Evolutionary conservation across 2,113 vertebrate species (phyloP).

Genomic region (Pogona vitticeps): DNA sequence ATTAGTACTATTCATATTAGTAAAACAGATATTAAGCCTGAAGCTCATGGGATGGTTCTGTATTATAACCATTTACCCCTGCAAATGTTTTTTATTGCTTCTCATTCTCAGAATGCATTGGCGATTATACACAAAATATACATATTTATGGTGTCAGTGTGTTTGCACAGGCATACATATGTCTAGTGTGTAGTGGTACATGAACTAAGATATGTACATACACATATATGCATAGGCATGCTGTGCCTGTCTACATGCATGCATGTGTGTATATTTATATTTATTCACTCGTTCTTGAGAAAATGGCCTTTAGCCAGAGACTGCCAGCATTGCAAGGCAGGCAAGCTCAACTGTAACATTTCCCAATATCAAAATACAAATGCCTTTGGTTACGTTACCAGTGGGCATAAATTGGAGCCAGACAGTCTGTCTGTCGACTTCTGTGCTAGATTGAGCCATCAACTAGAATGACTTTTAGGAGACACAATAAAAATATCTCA

Average conservation of each 20-base stretch:
- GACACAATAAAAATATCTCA: slow-evolving; percentile 68
- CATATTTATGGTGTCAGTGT: too few relatives aligned
- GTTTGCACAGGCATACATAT: too few relatives aligned
- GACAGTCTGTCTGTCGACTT: slow-evolving; percentile 76
- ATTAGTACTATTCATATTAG: not conserved
- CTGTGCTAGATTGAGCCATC: slow-evolving; percentile 66
- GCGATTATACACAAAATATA: too few relatives aligned
- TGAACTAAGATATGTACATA: too few relatives aligned
- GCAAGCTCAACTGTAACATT: slow-evolving; percentile 54
- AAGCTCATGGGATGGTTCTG: slow-evolving; percentile 50
- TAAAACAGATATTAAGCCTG: slow-evolving; percentile 35
- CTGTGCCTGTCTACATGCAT: not conserved
- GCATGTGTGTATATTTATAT: not conserved
- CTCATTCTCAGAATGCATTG: not conserved
- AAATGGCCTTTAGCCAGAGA: slow-evolving; percentile 63
- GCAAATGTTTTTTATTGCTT: not conserved
- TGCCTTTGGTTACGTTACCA: slow-evolving; percentile 58
- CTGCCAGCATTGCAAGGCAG: slow-evolving; percentile 50
- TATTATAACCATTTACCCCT: not conserved
- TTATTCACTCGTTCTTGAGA: not conserved
- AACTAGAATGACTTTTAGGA: slow-evolving; percentile 66
- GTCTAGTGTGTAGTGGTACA: too few relatives aligned
- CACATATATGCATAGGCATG: too few relatives aligned
- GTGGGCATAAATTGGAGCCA: slow-evolving; percentile 76
- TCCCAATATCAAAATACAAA: slow-evolving; percentile 72